Conservation (phyloP, 2,113 vertebrate genomes). For the Reinhardtius hippoglossoides region DNA sequence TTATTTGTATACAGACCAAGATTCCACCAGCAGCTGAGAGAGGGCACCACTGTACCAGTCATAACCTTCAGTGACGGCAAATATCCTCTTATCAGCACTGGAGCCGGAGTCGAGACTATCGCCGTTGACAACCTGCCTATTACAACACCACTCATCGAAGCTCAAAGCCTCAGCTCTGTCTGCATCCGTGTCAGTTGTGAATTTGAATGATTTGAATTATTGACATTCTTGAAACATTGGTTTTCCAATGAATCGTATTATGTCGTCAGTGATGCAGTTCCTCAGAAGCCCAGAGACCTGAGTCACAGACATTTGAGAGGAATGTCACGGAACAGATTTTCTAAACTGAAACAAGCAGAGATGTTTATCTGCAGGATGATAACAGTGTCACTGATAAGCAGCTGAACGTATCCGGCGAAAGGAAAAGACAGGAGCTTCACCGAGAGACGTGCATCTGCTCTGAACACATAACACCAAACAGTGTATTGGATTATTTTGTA, state of each 20-base stretch:
- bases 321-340: conserved; percentile 1
- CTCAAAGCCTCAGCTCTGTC: conserved; percentile 18
- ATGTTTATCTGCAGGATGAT: conserved; percentile 24
- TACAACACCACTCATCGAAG: conserved; percentile 12
- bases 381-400: not conserved
- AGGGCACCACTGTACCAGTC: conserved; percentile 41
- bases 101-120: conserved; percentile 63
- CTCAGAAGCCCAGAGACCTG: conserved; percentile 70
- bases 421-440: not conserved
- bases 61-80: not conserved
- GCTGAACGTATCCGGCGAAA: not conserved
- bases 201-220: conserved; percentile 20
- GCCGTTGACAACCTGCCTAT: too few species aligned
- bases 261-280: conserved; percentile 48
- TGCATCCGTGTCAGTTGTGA: conserved; percentile 67
- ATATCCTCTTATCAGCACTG: conserved; percentile 37
- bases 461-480: too few species aligned
- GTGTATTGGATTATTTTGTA: too few species aligned
- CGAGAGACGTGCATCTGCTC: not conserved
- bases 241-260: too few species aligned
- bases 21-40: conserved; percentile 17
- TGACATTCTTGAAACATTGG: not conserved
- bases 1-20: not conserved
- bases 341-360: too few species aligned
- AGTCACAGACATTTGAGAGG: not conserved